Evolutionary conservation across 2,888 invertebrate species (phyloP), one percentile per base, ranked within the genome.

Genomic region (Chesias legatella): DNA sequence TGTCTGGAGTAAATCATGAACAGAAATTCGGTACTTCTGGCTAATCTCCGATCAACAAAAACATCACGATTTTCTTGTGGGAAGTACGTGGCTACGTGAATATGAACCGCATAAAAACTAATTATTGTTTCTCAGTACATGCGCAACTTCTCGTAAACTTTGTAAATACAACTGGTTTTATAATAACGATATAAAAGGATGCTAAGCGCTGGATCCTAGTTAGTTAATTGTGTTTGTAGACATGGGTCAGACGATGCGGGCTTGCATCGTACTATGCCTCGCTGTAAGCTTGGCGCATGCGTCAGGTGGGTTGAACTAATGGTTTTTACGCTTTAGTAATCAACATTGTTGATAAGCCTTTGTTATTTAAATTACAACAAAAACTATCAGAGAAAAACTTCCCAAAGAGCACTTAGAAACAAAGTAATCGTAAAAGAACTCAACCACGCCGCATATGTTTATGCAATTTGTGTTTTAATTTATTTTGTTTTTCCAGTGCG

Each of bases 131-230:
- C 74, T 62, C 66, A 51, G 51, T 58, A 67, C 54, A 61, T 72
- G 67, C 53, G 54, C 59, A 58, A 32, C 59, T 64, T 69, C 58
- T 64, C 64, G 62, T 56, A 64, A 68, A 73, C 68, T 71, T 63
- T 59, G 66, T 62, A 62, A 63, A 64, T 63, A 68, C 64, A 65
- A 64, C 59, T 54, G 58, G 60, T 62, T 70, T 17, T 64, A 67
- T 64, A 65, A 67, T 67, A 56, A 63, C 58, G 53, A 71, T 84
- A 84, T 84, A 84, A 73, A 82, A 81, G 84, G 81, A 77, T 75
- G 70, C 51, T 47, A 48, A 43, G 39, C 45, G 49, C 37, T 48
- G 41, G 29, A 42, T 48, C 47, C 28, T 33, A 42, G 60, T 66
- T 66, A 76, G 77, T 78, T 58, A 60, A 64, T 63, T 59, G 54